phyloP scores from a whole-genome alignment of 2,113 vertebrate genomes.

The Thalassoma bifasciatum region DNA sequence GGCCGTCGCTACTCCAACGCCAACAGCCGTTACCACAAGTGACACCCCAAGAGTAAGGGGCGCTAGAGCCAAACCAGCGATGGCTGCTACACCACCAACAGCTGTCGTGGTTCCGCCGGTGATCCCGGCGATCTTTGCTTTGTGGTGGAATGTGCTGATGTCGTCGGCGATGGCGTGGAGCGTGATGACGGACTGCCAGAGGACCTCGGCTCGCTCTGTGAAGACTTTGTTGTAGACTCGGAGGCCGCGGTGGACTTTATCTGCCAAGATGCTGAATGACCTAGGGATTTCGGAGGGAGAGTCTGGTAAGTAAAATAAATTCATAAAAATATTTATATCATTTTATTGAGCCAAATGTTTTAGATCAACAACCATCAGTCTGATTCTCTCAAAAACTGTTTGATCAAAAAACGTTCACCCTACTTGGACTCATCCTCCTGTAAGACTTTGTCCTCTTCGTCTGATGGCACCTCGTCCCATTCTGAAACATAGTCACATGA shows the following conservation, averaged over 20 bases:
- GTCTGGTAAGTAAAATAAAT: background rate
- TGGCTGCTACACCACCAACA: slow-evolving; percentile 77
- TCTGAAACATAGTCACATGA: slow-evolving; percentile 61
- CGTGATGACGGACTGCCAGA: slow-evolving; percentile 78
- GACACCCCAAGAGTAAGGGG: slow-evolving; percentile 80
- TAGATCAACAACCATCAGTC: background rate
- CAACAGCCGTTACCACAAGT: slow-evolving; percentile 77
- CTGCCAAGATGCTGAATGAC: slow-evolving; percentile 74
- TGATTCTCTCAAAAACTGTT: background rate
- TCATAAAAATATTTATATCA: no score
- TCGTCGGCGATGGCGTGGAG: slow-evolving; percentile 78
- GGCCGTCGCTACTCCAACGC: slow-evolving; percentile 73
- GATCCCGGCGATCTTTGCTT: slow-evolving; percentile 79
- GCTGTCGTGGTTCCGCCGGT: slow-evolving; percentile 81
- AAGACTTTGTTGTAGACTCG: slow-evolving; percentile 82
- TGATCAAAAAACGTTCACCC: no score
- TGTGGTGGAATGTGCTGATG: slow-evolving; percentile 78
- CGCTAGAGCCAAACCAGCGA: slow-evolving; percentile 77
- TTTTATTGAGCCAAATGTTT: no score
- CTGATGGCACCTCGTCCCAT: slow-evolving; percentile 82
- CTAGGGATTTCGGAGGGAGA: slow-evolving; percentile 41
- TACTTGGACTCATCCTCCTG: slow-evolving; percentile 78
- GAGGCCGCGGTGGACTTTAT: slow-evolving; percentile 78
- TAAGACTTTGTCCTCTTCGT: slow-evolving; percentile 64
- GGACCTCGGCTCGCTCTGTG: slow-evolving; percentile 79